These are phyloP conservation scores for Serripes groenlandicus DNA, from an alignment of 2,888 invertebrate genomes.

Conservation along the genomic window DNA sequence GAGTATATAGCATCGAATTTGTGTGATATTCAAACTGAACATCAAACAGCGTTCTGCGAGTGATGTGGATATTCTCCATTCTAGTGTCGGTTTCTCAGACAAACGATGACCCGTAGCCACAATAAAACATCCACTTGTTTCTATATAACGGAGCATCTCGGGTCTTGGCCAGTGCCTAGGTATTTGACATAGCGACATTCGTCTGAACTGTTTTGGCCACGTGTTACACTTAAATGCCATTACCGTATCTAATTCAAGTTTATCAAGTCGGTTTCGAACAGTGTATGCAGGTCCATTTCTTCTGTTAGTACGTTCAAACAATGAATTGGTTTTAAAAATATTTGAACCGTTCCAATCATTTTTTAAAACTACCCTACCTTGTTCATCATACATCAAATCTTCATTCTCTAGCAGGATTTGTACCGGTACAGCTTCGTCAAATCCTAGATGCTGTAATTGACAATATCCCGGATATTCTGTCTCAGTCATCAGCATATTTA, in stretches of 20 bases:
- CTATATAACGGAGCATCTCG: background rate
- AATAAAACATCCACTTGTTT: background rate
- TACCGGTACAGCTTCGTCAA: background rate
- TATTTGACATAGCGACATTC: background rate
- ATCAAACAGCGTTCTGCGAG: constrained; percentile 22
- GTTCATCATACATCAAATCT: background rate
- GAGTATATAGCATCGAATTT: too few relatives aligned
- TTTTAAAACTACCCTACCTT: background rate
- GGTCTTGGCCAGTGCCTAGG: background rate
- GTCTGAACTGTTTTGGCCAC: background rate
- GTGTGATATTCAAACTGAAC: constrained; percentile 29
- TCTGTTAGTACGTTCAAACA: background rate
- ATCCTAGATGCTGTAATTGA: background rate
- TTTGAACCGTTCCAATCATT: too few relatives aligned
- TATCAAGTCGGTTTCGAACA: background rate
- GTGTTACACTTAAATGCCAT: constrained; percentile 13
- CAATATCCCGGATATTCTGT: background rate
- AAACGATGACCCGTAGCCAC: background rate
- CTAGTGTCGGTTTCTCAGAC: background rate
- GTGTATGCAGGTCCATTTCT: too few relatives aligned
- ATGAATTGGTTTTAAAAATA: too few relatives aligned
- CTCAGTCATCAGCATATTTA: constrained; percentile 24
- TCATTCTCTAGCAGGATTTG: background rate
- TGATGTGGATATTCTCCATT: background rate
- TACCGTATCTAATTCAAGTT: background rate